Evolutionary conservation across 1,140 invertebrate genomes (phyloP), one percentile per base, ranked within the genome.

Genomic region (Drosophila arizonae): DNA sequence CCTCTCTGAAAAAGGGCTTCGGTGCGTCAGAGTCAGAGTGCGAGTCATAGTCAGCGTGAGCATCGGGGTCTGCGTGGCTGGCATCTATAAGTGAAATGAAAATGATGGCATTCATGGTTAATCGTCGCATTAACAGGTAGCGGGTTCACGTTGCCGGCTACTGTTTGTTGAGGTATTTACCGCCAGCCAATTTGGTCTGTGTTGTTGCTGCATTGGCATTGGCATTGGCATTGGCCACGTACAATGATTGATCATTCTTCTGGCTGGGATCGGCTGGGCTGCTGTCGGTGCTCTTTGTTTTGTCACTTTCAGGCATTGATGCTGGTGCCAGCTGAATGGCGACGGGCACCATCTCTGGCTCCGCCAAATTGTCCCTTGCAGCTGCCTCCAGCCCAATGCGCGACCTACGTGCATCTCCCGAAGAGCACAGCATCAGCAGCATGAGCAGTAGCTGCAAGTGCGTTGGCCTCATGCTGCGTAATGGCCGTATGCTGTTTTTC

Each of bases 161-260:
- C 21, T 67, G 65, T 52, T 52, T 61, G 56, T 30, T 30, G 17
- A 39, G 15, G 63, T 71, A 70, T 64, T 77, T 73, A 75, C 72
- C 76, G 61, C 62, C 76, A 75, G 50, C 54, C 74, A 73, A 72
- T 76, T 76, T 72, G 52, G 64, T 63, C 48, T 67, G 60, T 51
- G 57, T 56, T n/a, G 51, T 33, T 13, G 33, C 57, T 39, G 39
- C 69, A 45, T n/a, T 43, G 21, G 39, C 69, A 45, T n/a, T 43
- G 65, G 39, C 60, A 45, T n/a, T 43, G 65, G 21, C 60, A 71
- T 54, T 70, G 62, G 72, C 72, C 60, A 63, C 39, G 41, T 71
- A 63, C 60, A 46, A 68, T 60, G 76, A 77, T 77, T 77, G 76
- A 77, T 77, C 76, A 70, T 77, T 70, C 76, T 56, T 71, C 50